Evolutionary conservation across 2,888 invertebrate species (phyloP).

Genomic region (Zaprionus obscuricornis): DNA sequence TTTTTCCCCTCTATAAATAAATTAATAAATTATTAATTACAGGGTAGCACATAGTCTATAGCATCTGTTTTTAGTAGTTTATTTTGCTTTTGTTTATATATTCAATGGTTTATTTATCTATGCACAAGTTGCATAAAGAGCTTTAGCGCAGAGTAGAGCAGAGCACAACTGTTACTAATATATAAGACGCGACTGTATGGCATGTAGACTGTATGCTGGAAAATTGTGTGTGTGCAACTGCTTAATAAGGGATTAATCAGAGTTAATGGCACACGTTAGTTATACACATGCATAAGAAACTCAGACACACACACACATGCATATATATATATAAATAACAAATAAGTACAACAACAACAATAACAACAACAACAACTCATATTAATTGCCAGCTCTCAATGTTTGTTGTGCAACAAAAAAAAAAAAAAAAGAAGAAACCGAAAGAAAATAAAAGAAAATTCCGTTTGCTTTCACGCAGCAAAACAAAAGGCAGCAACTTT

Average conservation of each 20-base stretch:
- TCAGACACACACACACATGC: slow-evolving; percentile 25
- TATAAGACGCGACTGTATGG: slow-evolving; percentile 23
- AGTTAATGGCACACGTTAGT: slow-evolving; percentile 53
- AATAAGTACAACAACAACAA: slow-evolving; percentile 10
- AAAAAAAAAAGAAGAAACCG: background rate
- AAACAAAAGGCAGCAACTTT: slow-evolving; percentile 47
- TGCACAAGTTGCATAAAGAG: too few species aligned
- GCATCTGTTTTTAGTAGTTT: fast-evolving
- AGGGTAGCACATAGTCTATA: slow-evolving; percentile 7
- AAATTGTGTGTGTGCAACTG: slow-evolving; percentile 15
- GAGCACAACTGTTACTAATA: slow-evolving; percentile 23
- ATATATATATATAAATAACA: background rate
- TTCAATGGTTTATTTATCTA: too few species aligned
- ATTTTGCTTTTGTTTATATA: too few species aligned
- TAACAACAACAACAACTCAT: slow-evolving; percentile 27
- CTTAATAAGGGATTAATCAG: slow-evolving; percentile 71
- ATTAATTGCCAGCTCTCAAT: slow-evolving; percentile 43
- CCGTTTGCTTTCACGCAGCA: slow-evolving; percentile 20
- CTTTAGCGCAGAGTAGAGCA: too few species aligned
- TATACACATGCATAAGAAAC: slow-evolving; percentile 26
- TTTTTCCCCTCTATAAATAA: too few species aligned
- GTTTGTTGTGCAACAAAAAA: background rate
- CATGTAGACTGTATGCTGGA: background rate
- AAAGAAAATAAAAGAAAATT: slow-evolving; percentile 7
- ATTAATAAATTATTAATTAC: background rate